A percentile compares a stretch with the other conserved stretches of the same genome.
Conservation (phyloP, 35 echinoderm and acorn worm species). For the Lytechinus pictus region DNA sequence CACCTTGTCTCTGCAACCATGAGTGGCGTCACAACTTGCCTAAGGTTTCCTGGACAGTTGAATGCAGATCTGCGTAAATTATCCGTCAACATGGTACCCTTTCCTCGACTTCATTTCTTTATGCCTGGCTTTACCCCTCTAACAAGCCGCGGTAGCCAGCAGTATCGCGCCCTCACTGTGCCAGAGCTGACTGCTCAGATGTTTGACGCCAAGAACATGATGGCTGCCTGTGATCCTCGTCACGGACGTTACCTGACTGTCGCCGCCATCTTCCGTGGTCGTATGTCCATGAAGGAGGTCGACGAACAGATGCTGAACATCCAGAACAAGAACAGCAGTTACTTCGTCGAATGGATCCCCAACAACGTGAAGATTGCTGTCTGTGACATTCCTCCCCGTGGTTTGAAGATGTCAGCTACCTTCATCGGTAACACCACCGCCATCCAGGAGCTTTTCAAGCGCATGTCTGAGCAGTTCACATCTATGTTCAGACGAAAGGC, state of each 20-base stretch:
- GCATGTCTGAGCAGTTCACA: constrained; percentile 91
- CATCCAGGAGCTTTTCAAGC: constrained; percentile 76
- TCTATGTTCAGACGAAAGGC: constrained; percentile 87
- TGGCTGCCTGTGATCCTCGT: constrained; percentile 93
- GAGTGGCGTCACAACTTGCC: not conserved
- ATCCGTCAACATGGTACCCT: constrained; percentile 87
- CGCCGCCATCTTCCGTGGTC: constrained; percentile 90
- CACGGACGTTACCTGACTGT: constrained; percentile 93
- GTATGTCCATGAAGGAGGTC: constrained; percentile 96
- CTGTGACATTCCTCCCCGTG: constrained; percentile 83
- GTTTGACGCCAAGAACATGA: constrained; percentile 96
- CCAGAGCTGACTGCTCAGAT: constrained; percentile 84
- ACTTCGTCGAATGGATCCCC: constrained; percentile 93
- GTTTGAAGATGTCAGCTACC: constrained; percentile 75
- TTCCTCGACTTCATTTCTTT: constrained; percentile 93
- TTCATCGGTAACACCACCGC: constrained; percentile 76
- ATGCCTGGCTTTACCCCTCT: constrained; percentile 90
- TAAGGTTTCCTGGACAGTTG: constrained; percentile 41
- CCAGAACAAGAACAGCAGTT: constrained; percentile 80
- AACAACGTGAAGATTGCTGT: constrained; percentile 85
- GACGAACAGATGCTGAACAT: constrained; percentile 73
- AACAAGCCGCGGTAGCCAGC: constrained; percentile 86
- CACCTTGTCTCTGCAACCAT: not conserved
- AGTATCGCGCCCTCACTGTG: constrained; percentile 81
- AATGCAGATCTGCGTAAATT: constrained; percentile 85